These are phyloP conservation scores for Hemiprocne comata DNA, from an alignment of 2,113 vertebrate genomes.

Conservation along the genomic window DNA sequence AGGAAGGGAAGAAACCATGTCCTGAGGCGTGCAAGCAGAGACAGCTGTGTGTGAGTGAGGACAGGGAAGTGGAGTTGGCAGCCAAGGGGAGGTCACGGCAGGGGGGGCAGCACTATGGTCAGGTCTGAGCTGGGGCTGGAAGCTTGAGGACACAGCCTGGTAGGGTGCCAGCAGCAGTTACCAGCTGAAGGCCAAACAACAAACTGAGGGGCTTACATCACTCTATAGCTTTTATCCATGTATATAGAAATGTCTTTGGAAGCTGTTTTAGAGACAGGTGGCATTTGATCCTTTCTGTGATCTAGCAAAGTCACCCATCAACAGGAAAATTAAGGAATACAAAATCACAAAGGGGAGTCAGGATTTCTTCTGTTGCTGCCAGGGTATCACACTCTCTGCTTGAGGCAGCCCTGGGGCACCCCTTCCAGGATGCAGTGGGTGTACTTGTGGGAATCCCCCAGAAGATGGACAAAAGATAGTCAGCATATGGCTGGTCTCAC, in stretches of 20 bases:
- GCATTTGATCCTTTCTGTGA: neutral
- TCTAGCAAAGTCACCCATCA: neutral
- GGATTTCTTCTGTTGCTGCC: neutral
- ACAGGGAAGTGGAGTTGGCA: neutral
- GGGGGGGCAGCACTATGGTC: neutral
- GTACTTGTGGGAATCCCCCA: neutral
- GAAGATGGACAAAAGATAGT: neutral
- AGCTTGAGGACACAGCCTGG: neutral
- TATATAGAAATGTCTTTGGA: neutral
- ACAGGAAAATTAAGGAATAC: neutral
- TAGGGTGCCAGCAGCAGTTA: neutral
- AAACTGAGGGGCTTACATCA: neutral
- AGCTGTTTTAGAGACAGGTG: neutral
- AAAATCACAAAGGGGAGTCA: neutral
- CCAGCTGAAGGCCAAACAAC: neutral
- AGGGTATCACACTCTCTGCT: neutral
- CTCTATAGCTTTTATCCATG: neutral
- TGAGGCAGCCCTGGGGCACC: neutral
- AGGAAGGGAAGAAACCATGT: neutral
- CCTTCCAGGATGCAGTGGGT: neutral
- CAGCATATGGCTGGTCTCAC: neutral
- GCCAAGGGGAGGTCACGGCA: neutral
- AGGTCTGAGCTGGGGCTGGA: neutral
- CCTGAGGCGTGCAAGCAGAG: neutral
- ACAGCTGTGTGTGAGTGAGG: neutral